Evolutionary conservation across 2,113 vertebrate genomes (phyloP), one percentile per base, ranked within the genome.

Genomic region (Ammodytes dubius): DNA sequence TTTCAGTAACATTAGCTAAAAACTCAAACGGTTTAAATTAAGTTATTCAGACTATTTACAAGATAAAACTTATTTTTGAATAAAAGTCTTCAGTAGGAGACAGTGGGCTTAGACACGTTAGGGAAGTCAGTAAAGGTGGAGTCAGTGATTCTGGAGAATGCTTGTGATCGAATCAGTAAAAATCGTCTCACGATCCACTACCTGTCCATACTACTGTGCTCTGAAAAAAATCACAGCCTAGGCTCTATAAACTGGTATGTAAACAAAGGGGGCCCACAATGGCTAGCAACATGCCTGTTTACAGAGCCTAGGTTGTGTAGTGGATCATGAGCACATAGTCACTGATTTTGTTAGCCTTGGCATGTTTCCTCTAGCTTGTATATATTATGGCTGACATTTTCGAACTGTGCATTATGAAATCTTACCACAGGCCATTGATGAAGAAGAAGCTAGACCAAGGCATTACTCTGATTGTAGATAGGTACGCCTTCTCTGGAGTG

Each of bases 401-500:
- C 9, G 2, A 43, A 9, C 43, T 40, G 7, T 43, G 10, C 11
- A 3, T 65, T 19, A 40, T 59, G 42, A 61, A 58, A 12, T 70
- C 5, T 9, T 40, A 42, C 57, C 42, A 7, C 84, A 96, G 95
- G 72, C 95, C 94, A 75, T 27, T 85, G 6, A 95, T 96, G 47
- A 95, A 94, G 77, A 93, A 96, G 83, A 99, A 97, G 60, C 82
- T 99, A 40, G 92, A 87, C n/a, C 94, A 97, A 63, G 98, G 98
- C 3, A 43, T 96, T 82, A 98, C 94, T 0, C 93, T 99, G 0
- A 92, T 99, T 5, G 94, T 99, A 54, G 98, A 99, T 82, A 92
- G 98, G 58, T 99, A 99, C 0, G 97, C 98, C 5, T 99, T 99
- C 91, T 99, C 98, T 15, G 98, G 98, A 42, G 98, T 94, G 2